Conservation (phyloP, 2,888 invertebrate genomes). For the Adineta ricciae region DNA sequence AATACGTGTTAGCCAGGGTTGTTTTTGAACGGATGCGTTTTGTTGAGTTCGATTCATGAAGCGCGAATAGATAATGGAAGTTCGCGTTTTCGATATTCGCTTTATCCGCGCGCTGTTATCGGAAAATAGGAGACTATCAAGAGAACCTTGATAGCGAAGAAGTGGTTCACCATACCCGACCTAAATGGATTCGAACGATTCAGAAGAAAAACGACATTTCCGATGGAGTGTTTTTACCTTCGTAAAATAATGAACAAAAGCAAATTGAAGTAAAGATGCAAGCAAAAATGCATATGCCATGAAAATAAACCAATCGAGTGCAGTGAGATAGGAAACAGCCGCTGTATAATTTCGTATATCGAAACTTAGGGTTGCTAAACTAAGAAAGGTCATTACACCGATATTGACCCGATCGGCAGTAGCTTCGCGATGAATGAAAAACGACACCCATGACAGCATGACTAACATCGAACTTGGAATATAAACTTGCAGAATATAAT, state of each 20-base stretch:
- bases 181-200: neutral
- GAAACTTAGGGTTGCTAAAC: constrained; percentile 70
- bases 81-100: too few species aligned
- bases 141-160: neutral
- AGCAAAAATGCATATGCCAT: constrained; percentile 63
- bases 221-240: constrained; percentile 48
- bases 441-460: constrained; percentile 82
- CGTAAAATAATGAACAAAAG: constrained; percentile 89
- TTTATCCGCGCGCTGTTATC: too few species aligned
- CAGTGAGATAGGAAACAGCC: constrained; percentile 75
- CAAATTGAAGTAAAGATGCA: constrained; percentile 80
- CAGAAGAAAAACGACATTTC: too few species aligned
- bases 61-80: neutral
- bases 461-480: constrained; percentile 82
- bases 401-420: constrained; percentile 64
- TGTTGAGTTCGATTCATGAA: neutral
- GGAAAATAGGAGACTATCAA: neutral
- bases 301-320: constrained; percentile 71
- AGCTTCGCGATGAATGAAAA: constrained; percentile 85
- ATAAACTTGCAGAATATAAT: constrained; percentile 84
- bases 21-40: neutral
- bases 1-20: neutral
- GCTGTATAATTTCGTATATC: constrained; percentile 71
- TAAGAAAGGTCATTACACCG: constrained; percentile 59
- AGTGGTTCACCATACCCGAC: constrained; percentile 28